Base-by-base conservation (phyloP, 2,888 invertebrate genomes). In the Pristionchus fissidentatus region DNA sequence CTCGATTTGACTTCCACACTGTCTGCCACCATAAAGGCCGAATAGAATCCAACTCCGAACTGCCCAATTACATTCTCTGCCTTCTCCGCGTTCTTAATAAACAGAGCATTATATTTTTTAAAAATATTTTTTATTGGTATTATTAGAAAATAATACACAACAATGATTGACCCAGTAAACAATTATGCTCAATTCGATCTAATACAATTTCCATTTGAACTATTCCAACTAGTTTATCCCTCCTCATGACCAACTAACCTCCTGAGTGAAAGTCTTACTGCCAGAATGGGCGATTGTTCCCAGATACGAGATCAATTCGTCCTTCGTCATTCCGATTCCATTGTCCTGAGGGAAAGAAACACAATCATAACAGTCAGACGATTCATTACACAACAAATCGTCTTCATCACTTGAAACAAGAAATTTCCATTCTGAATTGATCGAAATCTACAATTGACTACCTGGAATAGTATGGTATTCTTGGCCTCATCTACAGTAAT, bases 21-120 rank as follows among this genome's bases (percentile, higher is more conserved):
- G 90, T 97, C 96, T 35, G 97, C 97, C 3, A 98, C 98, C 96
- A 98, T 98, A 93, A 98, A 98, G 0, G 96, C 95, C 22, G 98
- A 97, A 93, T 98, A 98, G 93, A 98, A 98, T 0, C 98, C 98
- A 29, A 98, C 98, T 88, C 98, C 98, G 94, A 98, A 98, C 93
- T 98, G 97, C 4, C 98, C 97, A 92, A 97, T 97, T 82, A 97
- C 97, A 86, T 95, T 95, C 78, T 95, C 95, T 0, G 95, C 95
- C 60, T 88, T 87, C 38, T 90, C 88, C 52, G 87, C 87, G 81
- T 88, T 87, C 85, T 88, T 73, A 26, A 90, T n/a, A n/a, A n/a
- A n/a, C n/a, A n/a, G 86, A n/a, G 66, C n/a, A 22, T 38, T 13
- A 26, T 41, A n/a, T n/a, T n/a, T n/a, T n/a, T n/a, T n/a, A n/a